A percentile compares a stretch with the other conserved stretches of the same genome.
Evolutionary conservation across 2,888 invertebrate species (phyloP).

Genomic region (Deilephila porcellus): DNA sequence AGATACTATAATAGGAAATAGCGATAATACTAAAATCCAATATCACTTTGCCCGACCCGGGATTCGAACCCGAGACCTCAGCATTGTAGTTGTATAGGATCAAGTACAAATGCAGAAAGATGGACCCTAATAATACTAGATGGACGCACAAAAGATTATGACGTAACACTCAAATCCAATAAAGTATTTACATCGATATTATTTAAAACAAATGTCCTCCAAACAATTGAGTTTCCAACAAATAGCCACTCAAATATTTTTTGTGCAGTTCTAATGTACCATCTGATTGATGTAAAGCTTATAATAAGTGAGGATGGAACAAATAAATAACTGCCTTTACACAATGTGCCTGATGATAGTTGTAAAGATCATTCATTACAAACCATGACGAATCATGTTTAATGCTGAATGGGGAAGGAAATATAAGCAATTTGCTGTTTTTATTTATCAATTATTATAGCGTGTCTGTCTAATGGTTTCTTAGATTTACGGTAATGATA

Average conservation of each 20-base stretch:
- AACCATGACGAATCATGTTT: background rate
- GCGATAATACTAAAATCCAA: too few species aligned
- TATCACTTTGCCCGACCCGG: too few species aligned
- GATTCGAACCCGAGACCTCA: too few species aligned
- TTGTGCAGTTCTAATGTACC: background rate
- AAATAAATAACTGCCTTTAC: conserved; percentile 8
- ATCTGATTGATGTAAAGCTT: background rate
- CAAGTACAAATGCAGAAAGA: too few species aligned
- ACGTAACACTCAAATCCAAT: too few species aligned
- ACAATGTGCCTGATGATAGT: conserved; percentile 7
- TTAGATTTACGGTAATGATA: background rate
- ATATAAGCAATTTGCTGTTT: background rate
- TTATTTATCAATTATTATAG: background rate
- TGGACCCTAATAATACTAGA: too few species aligned
- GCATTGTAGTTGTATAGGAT: too few species aligned
- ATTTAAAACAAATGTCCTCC: background rate
- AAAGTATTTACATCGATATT: background rate
- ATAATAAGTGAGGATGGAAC: background rate
- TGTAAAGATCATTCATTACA: conserved; percentile 17
- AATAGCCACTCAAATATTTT: background rate
- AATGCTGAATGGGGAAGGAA: background rate
- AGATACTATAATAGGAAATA: too few species aligned
- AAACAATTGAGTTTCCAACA: background rate
- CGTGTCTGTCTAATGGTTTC: background rate
- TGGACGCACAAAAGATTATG: too few species aligned